phyloP scores from a whole-genome alignment of 2,888 invertebrate genomes.

The Uloborus plumipes region DNA sequence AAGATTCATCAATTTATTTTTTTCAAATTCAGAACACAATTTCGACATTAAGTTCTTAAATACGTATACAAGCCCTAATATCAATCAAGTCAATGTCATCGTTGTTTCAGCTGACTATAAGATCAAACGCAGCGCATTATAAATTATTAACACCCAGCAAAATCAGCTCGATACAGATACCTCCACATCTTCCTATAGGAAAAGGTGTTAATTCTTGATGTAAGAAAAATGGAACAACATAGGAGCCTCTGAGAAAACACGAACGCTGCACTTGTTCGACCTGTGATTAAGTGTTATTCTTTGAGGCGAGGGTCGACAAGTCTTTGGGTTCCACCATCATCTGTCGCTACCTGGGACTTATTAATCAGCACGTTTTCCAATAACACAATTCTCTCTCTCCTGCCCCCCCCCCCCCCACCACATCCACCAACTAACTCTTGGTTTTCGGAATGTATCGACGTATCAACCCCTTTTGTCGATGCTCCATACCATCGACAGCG shows the following conservation, averaged over 20 bases:
- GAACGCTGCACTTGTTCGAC: conserved; percentile 18
- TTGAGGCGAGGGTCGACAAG: conserved; percentile 46
- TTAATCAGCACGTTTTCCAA: conserved; percentile 53
- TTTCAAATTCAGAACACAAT: too few species aligned
- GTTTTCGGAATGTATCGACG: conserved; percentile 46
- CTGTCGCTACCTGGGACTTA: conserved; percentile 45
- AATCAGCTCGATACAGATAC: conserved; percentile 12
- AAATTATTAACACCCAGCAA: background rate
- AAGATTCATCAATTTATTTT: too few species aligned
- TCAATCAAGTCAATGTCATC: too few species aligned
- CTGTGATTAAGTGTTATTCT: conserved; percentile 38
- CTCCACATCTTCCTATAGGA: conserved; percentile 1
- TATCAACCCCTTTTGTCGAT: conserved; percentile 54
- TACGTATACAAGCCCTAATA: too few species aligned
- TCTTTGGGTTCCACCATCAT: conserved; percentile 15
- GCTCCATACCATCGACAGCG: conserved; percentile 24
- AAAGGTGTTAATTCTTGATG: too few species aligned
- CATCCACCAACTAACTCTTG: too few species aligned
- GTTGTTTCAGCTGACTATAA: too few species aligned
- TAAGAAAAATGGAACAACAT: conserved; percentile 20
- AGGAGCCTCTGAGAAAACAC: conserved; percentile 22
- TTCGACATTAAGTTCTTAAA: too few species aligned
- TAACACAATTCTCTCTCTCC: conserved; percentile 36
- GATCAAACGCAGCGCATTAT: background rate
- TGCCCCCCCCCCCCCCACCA: background rate